A percentile compares a stretch with the other conserved stretches of the same genome.
phyloP scores from a whole-genome alignment of 1,140 invertebrate genomes.

The Aphis craccivora region DNA sequence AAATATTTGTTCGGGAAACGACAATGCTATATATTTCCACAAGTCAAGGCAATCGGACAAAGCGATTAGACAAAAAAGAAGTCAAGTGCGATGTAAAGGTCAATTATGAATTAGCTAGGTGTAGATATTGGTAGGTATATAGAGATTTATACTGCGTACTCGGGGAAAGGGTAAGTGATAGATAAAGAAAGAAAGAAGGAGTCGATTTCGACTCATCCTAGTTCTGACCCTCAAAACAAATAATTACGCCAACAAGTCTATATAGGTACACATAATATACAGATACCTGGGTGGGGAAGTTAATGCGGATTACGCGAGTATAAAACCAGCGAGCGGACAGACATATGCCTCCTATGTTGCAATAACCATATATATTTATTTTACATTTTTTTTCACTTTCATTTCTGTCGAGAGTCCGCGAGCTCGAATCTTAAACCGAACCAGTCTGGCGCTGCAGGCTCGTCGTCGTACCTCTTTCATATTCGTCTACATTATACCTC shows the following conservation, averaged over 20 bases:
- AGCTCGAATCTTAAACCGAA: conserved; percentile 23
- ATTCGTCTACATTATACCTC: not conserved
- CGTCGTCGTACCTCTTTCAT: conserved; percentile 27
- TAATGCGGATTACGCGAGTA: conserved; percentile 54
- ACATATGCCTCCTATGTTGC: conserved; percentile 52
- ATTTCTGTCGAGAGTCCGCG: conserved; percentile 53
- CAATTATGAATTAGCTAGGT: not conserved
- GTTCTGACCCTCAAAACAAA: conserved; percentile 50
- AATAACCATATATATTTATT: conserved; percentile 56
- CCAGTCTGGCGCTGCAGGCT: conserved; percentile 51
- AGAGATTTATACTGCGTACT: not conserved
- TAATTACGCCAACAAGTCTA: conserved; percentile 8
- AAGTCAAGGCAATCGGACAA: not conserved
- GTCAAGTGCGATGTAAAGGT: conserved; percentile 42
- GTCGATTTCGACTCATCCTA: conserved; percentile 37
- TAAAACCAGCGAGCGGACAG: conserved; percentile 45
- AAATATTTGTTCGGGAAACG: not conserved
- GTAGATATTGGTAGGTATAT: not conserved
- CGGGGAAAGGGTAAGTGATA: not conserved
- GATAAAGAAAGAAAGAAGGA: not conserved
- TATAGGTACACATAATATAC: not conserved
- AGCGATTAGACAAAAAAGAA: not conserved
- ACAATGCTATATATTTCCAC: not conserved
- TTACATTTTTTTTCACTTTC: conserved; percentile 55
- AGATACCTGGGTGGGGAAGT: conserved; percentile 4